Base-by-base conservation (phyloP, 2,113 vertebrate genomes). In the Speoplatyrhinus poulsoni region DNA sequence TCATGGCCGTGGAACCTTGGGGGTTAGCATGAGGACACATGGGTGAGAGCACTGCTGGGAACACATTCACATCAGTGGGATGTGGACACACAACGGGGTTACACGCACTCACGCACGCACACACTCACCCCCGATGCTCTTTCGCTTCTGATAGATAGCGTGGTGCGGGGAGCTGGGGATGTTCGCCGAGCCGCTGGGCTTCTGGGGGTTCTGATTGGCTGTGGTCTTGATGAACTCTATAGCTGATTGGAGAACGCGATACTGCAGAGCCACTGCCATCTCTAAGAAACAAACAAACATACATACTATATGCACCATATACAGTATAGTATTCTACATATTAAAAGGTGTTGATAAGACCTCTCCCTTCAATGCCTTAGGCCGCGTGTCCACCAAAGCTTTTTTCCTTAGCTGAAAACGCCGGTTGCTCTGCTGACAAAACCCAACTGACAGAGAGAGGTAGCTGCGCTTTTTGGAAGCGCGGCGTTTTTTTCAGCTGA, bases 161-260 rank as follows among this genome's bases (percentile, higher is more conserved):
- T 92, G 92, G 55, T 95, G 94, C 0, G 91, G 86, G 11, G 92
- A 83, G 36, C 86, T 81, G 1, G 90, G 79, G 0, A 88, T 72
- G 0, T 88, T 92, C 3, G 81, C 84, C 1, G 93, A 88, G 55
- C 88, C 76, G 7, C 89, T 80, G 67, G 92, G 74, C 67, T 90
- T 93, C 81, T 93, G 95, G 50, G 92, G 87, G 62, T 95, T 95
- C 73, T 95, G 95, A 87, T 90, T 95, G 80, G 95, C 93, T 11
- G 96, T 96, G 0, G 94, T 96, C 86, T 93, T 96, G 81, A 99
- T 98, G 79, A 97, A 95, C 74, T 98, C 95, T 41, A 98, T 91
- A 6, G 96, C 96, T 19, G 96, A 94, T 71, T 98, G 96, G 66
- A 99, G 95, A 81, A 98, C 94, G 16, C 92, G 93, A 64, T 97